Evolutionary conservation across 2,888 invertebrate species (phyloP).

Genomic region (Spodoptera picta): DNA sequence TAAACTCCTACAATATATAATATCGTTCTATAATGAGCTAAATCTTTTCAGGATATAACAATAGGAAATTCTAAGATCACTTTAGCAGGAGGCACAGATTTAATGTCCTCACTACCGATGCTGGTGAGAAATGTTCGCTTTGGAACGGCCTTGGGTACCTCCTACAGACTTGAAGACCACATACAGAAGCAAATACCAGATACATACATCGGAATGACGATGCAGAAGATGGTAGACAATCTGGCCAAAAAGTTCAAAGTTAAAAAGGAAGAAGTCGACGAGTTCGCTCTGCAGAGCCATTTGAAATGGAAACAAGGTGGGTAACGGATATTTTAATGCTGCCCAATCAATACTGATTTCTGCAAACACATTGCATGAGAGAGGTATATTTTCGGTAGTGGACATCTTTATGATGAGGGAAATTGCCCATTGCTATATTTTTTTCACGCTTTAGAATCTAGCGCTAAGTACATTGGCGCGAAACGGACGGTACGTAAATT

Average conservation of each 20-base stretch:
- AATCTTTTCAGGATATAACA: constrained; percentile 92
- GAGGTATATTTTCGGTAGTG: background rate
- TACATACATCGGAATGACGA: constrained; percentile 94
- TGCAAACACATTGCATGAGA: too few species aligned
- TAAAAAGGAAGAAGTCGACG: constrained; percentile 93
- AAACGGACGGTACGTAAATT: too few species aligned
- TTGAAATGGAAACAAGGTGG: constrained; percentile 94
- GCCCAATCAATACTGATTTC: background rate
- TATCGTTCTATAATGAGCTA: background rate
- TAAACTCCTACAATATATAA: too few species aligned
- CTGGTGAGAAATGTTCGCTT: constrained; percentile 95
- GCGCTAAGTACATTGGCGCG: too few species aligned
- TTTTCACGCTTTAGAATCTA: too few species aligned
- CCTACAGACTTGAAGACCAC: constrained; percentile 93
- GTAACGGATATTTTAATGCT: too few species aligned
- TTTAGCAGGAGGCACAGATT: constrained; percentile 97
- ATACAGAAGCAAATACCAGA: constrained; percentile 89
- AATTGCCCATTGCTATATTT: too few species aligned
- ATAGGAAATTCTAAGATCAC: constrained; percentile 94
- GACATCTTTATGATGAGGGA: background rate
- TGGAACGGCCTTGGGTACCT: constrained; percentile 94
- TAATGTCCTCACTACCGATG: constrained; percentile 97
- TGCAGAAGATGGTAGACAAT: constrained; percentile 97
- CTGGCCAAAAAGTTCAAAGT: constrained; percentile 93
- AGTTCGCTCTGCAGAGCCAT: constrained; percentile 94